These are phyloP conservation scores for Manis crassicaudata DNA, from an alignment of 2,797 vertebrate genomes.

Conservation along the genomic window DNA sequence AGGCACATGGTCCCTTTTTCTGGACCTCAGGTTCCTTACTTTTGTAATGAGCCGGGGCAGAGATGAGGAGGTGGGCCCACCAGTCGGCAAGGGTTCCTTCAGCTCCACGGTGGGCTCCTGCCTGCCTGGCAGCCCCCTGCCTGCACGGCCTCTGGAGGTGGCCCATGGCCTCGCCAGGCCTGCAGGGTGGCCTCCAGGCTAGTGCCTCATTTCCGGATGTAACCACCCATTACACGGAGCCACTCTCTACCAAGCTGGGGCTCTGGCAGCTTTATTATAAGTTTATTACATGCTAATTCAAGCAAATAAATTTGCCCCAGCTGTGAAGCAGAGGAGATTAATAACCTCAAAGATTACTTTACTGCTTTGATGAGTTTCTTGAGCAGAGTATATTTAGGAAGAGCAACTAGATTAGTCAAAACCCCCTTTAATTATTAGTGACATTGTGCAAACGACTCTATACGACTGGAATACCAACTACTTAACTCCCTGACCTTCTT, in stretches of 20 bases:
- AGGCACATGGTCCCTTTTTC: neutral
- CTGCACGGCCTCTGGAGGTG: neutral
- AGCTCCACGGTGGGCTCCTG: neutral
- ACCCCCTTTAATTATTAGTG: conserved; percentile 93
- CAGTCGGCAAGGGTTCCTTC: neutral
- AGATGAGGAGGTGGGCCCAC: neutral
- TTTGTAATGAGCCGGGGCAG: neutral
- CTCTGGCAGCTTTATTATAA: conserved; percentile 87
- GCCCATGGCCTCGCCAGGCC: neutral
- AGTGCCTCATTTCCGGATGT: conserved; percentile 65
- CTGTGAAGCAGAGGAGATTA: conserved; percentile 89
- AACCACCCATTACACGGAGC: conserved; percentile 81
- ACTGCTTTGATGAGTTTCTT: conserved; percentile 91
- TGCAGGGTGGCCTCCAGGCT: neutral
- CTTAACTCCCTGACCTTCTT: conserved; percentile 90
- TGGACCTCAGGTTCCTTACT: neutral
- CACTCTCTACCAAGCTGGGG: conserved; percentile 78
- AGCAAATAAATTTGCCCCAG: conserved; percentile 91
- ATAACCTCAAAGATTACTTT: conserved; percentile 89
- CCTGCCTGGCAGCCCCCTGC: neutral
- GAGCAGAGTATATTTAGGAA: conserved; percentile 90
- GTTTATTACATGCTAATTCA: conserved; percentile 91
- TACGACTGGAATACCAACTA: conserved; percentile 90
- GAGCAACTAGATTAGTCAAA: conserved; percentile 90
- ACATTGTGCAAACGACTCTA: conserved; percentile 90